Conservation (phyloP, 2,888 invertebrate species). For the Scaptomyza polygonia region DNA sequence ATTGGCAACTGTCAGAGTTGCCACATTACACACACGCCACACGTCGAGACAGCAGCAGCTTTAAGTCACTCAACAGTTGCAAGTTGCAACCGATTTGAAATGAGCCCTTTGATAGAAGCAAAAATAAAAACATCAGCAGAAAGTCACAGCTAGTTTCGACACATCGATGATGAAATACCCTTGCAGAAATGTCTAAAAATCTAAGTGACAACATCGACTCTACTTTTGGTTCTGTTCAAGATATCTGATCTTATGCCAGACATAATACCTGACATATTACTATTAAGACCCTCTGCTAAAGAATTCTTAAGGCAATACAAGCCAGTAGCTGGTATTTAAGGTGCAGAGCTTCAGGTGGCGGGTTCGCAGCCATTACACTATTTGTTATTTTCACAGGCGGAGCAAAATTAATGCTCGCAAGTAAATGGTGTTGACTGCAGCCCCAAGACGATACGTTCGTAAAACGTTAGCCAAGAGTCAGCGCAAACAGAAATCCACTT, state of each 20-base stretch:
- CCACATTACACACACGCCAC: slow-evolving; percentile 61
- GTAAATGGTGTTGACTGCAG: slow-evolving; percentile 62
- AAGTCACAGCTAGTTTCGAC: not conserved
- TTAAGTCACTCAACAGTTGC: slow-evolving; percentile 63
- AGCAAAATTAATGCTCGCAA: slow-evolving; percentile 56
- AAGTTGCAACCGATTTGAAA: slow-evolving; percentile 1
- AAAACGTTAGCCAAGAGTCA: slow-evolving; percentile 28
- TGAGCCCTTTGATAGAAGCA: slow-evolving; percentile 23
- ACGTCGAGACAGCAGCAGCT: slow-evolving; percentile 55
- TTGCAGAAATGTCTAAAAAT: not conserved
- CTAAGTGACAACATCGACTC: not conserved
- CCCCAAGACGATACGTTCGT: slow-evolving; percentile 50
- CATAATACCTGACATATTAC: not conserved
- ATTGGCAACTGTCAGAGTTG: slow-evolving; percentile 48
- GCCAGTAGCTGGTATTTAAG: slow-evolving; percentile 21
- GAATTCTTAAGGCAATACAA: slow-evolving; percentile 26
- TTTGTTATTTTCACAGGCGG: slow-evolving; percentile 9
- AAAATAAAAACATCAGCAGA: slow-evolving; percentile 37
- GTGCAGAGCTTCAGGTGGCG: slow-evolving; percentile 20
- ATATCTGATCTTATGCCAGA: not conserved
- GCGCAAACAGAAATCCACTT: slow-evolving; percentile 43
- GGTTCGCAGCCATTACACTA: not conserved
- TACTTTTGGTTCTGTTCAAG: not conserved
- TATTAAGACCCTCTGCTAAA: not conserved
- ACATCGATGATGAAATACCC: not conserved